Evolutionary conservation across 2,888 invertebrate genomes (phyloP).

Genomic region (Augiades crinisus): DNA sequence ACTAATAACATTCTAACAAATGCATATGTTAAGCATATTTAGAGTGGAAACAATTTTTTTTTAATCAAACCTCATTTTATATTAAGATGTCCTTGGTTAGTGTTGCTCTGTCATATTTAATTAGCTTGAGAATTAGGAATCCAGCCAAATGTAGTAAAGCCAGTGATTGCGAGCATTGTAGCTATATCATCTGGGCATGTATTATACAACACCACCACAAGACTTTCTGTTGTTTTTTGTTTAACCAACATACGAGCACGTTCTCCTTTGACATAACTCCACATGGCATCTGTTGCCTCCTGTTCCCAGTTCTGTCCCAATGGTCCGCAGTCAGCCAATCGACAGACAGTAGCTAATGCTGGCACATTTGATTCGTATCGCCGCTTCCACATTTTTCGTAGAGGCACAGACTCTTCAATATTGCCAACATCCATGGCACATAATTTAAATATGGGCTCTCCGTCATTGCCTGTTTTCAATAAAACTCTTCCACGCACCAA

Average conservation of each 20-base stretch:
- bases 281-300: constrained; percentile 37
- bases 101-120: not conserved
- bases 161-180: constrained; percentile 39
- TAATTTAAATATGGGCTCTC: constrained; percentile 32
- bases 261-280: constrained; percentile 37
- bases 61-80: no score
- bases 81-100: no score
- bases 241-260: constrained; percentile 34
- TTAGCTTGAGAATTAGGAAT: not conserved
- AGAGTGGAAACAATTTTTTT: no score
- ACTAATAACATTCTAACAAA: no score
- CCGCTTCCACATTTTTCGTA: constrained; percentile 26
- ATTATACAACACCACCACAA: constrained; percentile 39
- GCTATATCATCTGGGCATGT: constrained; percentile 41
- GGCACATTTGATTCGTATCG: constrained; percentile 25
- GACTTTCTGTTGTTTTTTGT: constrained; percentile 30
- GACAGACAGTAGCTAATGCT: constrained; percentile 36
- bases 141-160: constrained; percentile 34
- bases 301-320: constrained; percentile 27
- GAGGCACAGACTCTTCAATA: constrained; percentile 34
- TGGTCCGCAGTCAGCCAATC: constrained; percentile 40
- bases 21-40: no score
- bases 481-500: not conserved
- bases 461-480: not conserved
- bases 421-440: constrained; percentile 42